Evolutionary conservation across 2,797 vertebrate species (phyloP).

Genomic region (Sus cebifrons): DNA sequence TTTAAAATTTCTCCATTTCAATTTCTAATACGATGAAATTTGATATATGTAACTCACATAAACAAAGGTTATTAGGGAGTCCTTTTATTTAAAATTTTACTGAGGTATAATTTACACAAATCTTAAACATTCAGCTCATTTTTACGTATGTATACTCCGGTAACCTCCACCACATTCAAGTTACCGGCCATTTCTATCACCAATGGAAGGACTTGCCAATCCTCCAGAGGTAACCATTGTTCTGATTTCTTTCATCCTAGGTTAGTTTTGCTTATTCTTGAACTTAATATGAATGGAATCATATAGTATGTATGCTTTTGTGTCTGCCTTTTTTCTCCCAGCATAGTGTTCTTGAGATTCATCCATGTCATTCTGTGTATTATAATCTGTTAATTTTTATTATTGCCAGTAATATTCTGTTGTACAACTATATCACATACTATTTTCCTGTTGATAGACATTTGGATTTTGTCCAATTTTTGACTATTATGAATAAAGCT

Average conservation of each 20-base stretch:
- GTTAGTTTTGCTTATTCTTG: conserved; percentile 40
- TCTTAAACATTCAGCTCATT: background rate
- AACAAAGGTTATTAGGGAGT: background rate
- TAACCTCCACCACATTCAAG: background rate
- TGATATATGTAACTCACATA: background rate
- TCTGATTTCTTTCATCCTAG: background rate
- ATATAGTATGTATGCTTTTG: background rate
- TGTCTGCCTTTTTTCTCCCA: background rate
- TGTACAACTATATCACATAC: conserved; percentile 24
- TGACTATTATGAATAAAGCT: background rate
- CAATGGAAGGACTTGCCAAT: background rate
- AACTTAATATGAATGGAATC: background rate
- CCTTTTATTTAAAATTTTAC: background rate
- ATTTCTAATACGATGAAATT: conserved; percentile 50
- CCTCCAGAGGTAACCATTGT: conserved; percentile 4
- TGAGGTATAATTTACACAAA: conserved; percentile 1
- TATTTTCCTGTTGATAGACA: conserved; percentile 44
- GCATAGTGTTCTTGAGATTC: background rate
- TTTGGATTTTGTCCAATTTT: conserved; percentile 30
- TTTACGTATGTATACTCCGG: background rate
- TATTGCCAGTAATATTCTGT: background rate
- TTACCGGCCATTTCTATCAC: background rate
- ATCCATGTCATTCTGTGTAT: background rate
- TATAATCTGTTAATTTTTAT: conserved; percentile 25
- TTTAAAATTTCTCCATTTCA: conserved; percentile 27